phyloP scores from a whole-genome alignment of 2,888 invertebrate genomes.

The Aradus depressus region DNA sequence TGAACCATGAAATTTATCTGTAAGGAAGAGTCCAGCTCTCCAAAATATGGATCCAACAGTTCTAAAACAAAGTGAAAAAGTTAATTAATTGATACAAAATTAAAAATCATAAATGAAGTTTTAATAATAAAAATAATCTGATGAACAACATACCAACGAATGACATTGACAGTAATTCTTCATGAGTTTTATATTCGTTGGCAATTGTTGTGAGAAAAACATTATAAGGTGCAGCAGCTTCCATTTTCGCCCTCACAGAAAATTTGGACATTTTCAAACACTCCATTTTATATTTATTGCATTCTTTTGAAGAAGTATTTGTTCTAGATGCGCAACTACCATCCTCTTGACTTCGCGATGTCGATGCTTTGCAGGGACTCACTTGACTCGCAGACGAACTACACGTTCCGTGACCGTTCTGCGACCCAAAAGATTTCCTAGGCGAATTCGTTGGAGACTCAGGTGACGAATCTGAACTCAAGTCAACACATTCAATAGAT shows the following conservation, averaged over 20 bases:
- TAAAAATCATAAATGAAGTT: background rate
- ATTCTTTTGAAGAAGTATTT: background rate
- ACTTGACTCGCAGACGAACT: background rate
- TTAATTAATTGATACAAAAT: background rate
- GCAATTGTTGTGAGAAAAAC: constrained; percentile 64
- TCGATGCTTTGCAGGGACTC: background rate
- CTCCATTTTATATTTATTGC: constrained; percentile 18
- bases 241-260: constrained; percentile 54
- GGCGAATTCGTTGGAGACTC: no score
- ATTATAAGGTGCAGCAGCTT: constrained; percentile 56
- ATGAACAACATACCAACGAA: constrained; percentile 46
- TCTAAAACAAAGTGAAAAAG: constrained; percentile 39
- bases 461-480: no score
- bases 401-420: constrained; percentile 1
- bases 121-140: background rate
- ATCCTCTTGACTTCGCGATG: no score
- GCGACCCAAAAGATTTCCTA: background rate
- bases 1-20: constrained; percentile 93
- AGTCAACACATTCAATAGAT: no score
- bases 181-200: constrained; percentile 49
- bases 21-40: constrained; percentile 58
- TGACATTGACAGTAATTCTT: constrained; percentile 54
- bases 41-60: constrained; percentile 65
- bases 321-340: background rate
- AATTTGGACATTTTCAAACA: constrained; percentile 34